Evolutionary conservation across 2,113 vertebrate species (phyloP), one percentile per base, ranked within the genome.

Genomic region (Scomber scombrus): DNA sequence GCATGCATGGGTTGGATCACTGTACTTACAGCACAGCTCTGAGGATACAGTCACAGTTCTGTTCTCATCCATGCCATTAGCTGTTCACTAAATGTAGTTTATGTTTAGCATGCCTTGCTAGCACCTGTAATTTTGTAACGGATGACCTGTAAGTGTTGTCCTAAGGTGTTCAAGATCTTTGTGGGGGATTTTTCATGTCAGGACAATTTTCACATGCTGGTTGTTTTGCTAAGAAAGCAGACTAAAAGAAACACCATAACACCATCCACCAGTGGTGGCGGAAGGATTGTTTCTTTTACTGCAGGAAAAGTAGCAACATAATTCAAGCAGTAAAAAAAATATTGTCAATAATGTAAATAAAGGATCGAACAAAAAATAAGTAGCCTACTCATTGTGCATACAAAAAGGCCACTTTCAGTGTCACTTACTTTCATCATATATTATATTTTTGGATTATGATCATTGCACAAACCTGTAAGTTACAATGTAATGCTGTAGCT

Each of bases 1-100:
- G 34, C 71, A 78, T 91, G 55, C 19, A 47, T 9, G 21, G 11
- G 49, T 9, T 51, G 54, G 4, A 10, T 29, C 5, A 5, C 47
- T 67, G 50, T 68, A 52, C 79, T 80, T 62, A 60, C 43, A 62
- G 14, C 26, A 13, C 7, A 18, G 13, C 3, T n/a, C 31, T 43
- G 15, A 63, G 6, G 45, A 64, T 74, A 34, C 15, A 52, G 77
- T 58, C 63, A 63, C 46, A 76, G 54, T 71, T 73, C 2, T 40
- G 54, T 71, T 71, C 11, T 34, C 34, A 6, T 40, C 40, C 10
- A 11, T 69, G 46, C 10, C 14, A 0, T 47, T 16, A 21, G n/a
- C 18, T 55, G 12, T 16, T 31, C 15, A 43, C 23, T 18, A 13
- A 40, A 56, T 55, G 51, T 8, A 76, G 29, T 67, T 67, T 49